Base-by-base conservation (phyloP, 2,888 invertebrate species). In the Lasioglossum villosulum region DNA sequence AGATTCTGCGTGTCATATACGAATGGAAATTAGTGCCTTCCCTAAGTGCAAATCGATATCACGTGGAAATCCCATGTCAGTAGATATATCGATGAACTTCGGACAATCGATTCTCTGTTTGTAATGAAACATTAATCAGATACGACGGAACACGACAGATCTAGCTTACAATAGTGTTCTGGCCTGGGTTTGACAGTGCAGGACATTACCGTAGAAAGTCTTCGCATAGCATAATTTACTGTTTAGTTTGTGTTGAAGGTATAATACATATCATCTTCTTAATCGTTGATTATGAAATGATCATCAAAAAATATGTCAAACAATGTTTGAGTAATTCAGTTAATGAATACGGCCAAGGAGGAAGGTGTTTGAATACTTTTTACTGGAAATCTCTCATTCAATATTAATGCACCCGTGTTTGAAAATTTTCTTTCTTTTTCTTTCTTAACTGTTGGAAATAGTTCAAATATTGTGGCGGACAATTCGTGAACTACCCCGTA, bases 81-180 rank as follows among this genome's bases (percentile, higher is more conserved):
- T n/a, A 45, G 45, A 72, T 72, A 45, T 42, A 45, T 72, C 72
- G 30, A 72, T 72, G 72, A 19, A 72, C 45, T 72, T 27, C 45
- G 19, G 72, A 72, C 72, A 30, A 72, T 72, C 30, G 27, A 45
- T 72, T 42, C 27, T 72, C 72, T 30, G 45, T 72, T 72, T 45
- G 30, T 72, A 45, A 72, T 45, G 45, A 30, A 72, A 72, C 72
- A 72, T 72, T 72, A 72, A 72, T 72, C 72, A 72, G 72, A 30
- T n/a, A 39, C 27, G 45, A 45, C 72, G 19, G 66, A 34, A 34
- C 34, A 68, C 48, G 72, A 72, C 45, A 45, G 72, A 45, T 48
- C 45, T 30, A 72, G n/a, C 42, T 23, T 48, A 48, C 45, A 70
- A n/a, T 70, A 12, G 70, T 70, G 39, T n/a, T 12, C 37, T 6